Evolutionary conservation across 2,797 vertebrate species (phyloP).

Genomic region (Fundulus diaphanus): DNA sequence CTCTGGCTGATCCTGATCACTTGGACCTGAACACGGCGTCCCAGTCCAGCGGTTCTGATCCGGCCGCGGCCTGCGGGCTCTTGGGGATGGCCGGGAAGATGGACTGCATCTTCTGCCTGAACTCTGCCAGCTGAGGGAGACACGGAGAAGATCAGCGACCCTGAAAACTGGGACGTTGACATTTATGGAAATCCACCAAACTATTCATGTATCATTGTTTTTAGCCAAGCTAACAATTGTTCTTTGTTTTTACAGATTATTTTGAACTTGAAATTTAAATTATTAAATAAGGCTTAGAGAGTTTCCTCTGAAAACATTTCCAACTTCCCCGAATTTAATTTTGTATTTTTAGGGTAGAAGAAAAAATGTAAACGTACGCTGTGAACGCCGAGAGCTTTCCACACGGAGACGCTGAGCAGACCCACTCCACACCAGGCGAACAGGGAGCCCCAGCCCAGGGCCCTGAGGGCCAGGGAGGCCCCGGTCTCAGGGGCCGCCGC

Average conservation of each 20-base stretch:
- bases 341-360: neutral
- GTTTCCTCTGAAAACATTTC: too few species aligned
- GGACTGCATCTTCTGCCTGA: slow-evolving; percentile 89
- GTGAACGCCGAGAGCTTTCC: slow-evolving; percentile 90
- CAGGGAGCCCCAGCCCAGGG: slow-evolving; percentile 92
- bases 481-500: slow-evolving; percentile 86
- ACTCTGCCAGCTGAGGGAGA: slow-evolving; percentile 86
- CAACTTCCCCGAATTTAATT: too few species aligned
- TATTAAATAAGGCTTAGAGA: too few species aligned
- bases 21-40: slow-evolving; percentile 85
- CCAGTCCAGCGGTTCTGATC: slow-evolving; percentile 78
- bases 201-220: too few species aligned
- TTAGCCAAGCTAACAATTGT: neutral
- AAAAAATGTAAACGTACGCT: slow-evolving; percentile 82
- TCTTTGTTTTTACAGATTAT: neutral
- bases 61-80: slow-evolving; percentile 58
- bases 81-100: slow-evolving; percentile 88
- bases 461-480: slow-evolving; percentile 88
- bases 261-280: too few species aligned
- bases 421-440: slow-evolving; percentile 92
- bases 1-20: slow-evolving; percentile 55
- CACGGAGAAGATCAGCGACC: neutral
- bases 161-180: too few species aligned
- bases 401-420: slow-evolving; percentile 84
- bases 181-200: too few species aligned